Evolutionary conservation across 2,888 invertebrate species (phyloP).

Genomic region (Hemicrepidius hirtus): DNA sequence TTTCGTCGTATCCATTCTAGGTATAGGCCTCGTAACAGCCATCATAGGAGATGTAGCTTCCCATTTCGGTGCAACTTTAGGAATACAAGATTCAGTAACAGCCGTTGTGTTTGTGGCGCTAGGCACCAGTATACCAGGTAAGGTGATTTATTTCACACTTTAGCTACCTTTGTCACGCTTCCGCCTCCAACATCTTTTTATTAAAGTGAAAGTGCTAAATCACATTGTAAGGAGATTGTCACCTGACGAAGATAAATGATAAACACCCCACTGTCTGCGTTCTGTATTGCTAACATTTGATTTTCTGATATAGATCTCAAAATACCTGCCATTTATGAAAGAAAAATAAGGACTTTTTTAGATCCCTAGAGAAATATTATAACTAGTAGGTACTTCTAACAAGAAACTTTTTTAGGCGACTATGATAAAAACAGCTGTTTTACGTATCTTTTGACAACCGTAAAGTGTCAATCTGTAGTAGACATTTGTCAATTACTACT

Average conservation of each 20-base stretch:
- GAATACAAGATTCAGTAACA: slow-evolving; percentile 97
- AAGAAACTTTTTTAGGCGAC: too few species aligned
- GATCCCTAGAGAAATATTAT: too few species aligned
- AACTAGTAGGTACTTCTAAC: too few species aligned
- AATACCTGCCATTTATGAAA: too few species aligned
- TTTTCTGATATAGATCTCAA: not conserved
- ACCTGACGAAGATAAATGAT: slow-evolving; percentile 1
- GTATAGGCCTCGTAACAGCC: slow-evolving; percentile 96
- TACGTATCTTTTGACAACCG: too few species aligned
- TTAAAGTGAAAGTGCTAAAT: slow-evolving; percentile 22
- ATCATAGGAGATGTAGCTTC: slow-evolving; percentile 98
- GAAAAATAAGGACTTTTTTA: too few species aligned
- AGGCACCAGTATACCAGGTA: slow-evolving; percentile 98
- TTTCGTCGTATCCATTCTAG: slow-evolving; percentile 92
- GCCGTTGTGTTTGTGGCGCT: slow-evolving; percentile 98
- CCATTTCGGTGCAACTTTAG: slow-evolving; percentile 97
- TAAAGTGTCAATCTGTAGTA: too few species aligned
- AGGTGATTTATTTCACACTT: slow-evolving; percentile 52
- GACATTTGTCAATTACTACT: too few species aligned
- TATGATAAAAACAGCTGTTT: too few species aligned
- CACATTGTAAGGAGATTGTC: slow-evolving; percentile 21
- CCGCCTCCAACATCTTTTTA: slow-evolving; percentile 22
- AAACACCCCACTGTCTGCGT: not conserved
- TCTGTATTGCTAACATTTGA: slow-evolving; percentile 4
- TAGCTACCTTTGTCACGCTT: slow-evolving; percentile 16